Base-by-base conservation (phyloP, 2,888 invertebrate species). In the Oxystoma pomonae region DNA sequence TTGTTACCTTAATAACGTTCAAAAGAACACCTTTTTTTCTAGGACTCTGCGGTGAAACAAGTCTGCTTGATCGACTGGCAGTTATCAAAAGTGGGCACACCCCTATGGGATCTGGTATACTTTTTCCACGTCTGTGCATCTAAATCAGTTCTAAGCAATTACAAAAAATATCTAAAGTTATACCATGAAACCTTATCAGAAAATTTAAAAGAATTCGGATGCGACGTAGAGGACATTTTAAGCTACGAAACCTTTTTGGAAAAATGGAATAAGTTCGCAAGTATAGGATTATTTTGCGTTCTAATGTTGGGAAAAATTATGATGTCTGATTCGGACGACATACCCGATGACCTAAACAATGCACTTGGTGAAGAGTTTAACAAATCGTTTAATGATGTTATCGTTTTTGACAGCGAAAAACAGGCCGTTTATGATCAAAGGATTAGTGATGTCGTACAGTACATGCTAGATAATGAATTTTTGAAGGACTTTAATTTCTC, bases 61-160 rank as follows among this genome's bases (percentile, higher is more conserved):
- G 61, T 74, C 0, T 66, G 68, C 50, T 60, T 75, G 1, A 57
- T 74, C 17, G 75, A 75, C 56, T 76, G 73, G 71, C 76, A 76
- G 66, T 17, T 72, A 35, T 65, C 71, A 19, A 61, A 50, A 51
- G 7, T 69, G 2, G 67, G 62, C 18, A 58, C 67, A 16, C 75
- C 74, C 2, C 68, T 71, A 7, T 35, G 67, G n/a, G 75, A 75
- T 62, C 20, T 76, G 3, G 60, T 69, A 2, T 73, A 72, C 51
- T 74, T 73, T 57, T 68, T 76, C 49, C 72, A 69, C 53, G 63
- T 66, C 3, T 67, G 68, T 59, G 65, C 68, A 57, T 66, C 65
- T 1, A 68, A 72, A 55, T 58, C 67, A 1, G 58, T 70, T 49
- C 61, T 75, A 5, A 56, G 68, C 20, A 67, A 72, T 20, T 68